Percentiles rank a stretch among this genome's conserved stretches.
Conservation (phyloP, 2,797 vertebrate genomes). For the Trematomus bernacchii region DNA sequence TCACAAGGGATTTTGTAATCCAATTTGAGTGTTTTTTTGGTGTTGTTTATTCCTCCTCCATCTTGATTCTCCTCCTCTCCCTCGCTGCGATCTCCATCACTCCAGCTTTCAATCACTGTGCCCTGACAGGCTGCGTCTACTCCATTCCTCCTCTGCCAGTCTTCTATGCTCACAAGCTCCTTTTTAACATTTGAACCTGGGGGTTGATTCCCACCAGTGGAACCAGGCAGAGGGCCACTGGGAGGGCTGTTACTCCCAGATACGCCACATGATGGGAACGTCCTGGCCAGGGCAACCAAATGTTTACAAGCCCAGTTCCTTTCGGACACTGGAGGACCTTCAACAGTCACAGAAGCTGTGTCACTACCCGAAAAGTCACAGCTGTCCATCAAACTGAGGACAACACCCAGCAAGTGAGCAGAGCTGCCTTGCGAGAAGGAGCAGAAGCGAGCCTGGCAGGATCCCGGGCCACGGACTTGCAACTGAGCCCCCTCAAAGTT, state of each 20-base stretch:
- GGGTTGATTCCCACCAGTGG: conserved; percentile 58
- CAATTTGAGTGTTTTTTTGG: conserved; percentile 54
- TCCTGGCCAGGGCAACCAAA: conserved; percentile 86
- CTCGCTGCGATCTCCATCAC: conserved; percentile 85
- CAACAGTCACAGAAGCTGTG: conserved; percentile 90
- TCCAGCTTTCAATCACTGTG: conserved; percentile 84
- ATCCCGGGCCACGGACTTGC: conserved; percentile 91
- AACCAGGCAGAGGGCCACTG: conserved; percentile 19
- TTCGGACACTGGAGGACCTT: conserved; percentile 90
- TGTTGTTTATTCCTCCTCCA: conserved; percentile 36
- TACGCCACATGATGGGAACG: conserved; percentile 69
- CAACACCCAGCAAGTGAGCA: conserved; percentile 88
- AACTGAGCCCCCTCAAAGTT: conserved; percentile 93
- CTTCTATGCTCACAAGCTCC: conserved; percentile 77
- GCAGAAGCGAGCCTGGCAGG: conserved; percentile 94
- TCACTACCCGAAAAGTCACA: conserved; percentile 94
- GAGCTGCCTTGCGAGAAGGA: conserved; percentile 92
- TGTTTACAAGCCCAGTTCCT: conserved; percentile 95
- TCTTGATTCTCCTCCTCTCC: conserved; percentile 85
- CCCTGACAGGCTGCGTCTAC: conserved; percentile 73
- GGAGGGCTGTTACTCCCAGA: conserved; percentile 41
- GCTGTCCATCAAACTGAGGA: conserved; percentile 91
- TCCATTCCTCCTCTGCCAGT: conserved; percentile 77
- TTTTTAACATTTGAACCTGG: conserved; percentile 66
- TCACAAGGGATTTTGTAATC: conserved; percentile 83